phyloP scores from a whole-genome alignment of 2,888 invertebrate genomes.

The Tachina fera region DNA sequence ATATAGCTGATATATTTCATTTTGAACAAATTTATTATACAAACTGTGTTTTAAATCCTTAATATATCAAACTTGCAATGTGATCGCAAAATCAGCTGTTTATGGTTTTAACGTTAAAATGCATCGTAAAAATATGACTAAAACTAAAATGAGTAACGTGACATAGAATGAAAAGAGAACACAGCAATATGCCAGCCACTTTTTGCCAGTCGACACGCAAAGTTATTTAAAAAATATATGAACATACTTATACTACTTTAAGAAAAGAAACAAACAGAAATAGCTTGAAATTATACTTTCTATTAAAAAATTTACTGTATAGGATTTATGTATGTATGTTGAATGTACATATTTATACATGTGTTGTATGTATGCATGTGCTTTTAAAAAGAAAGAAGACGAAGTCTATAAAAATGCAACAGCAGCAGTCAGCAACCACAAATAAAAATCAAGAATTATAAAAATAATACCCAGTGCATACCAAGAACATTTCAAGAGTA shows the following conservation, averaged over 20 bases:
- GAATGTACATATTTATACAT: not conserved
- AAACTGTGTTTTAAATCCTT: too few relatives aligned
- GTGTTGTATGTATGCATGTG: not conserved
- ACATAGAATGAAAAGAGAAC: constrained; percentile 46
- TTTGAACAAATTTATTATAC: too few relatives aligned
- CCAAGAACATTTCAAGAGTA: constrained; percentile 63
- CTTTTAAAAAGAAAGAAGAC: constrained; percentile 34
- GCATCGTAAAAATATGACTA: constrained; percentile 5
- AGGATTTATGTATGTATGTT: not conserved
- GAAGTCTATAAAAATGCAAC: constrained; percentile 60
- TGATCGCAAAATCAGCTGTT: too few relatives aligned
- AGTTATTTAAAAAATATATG: constrained; percentile 44
- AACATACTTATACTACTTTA: constrained; percentile 15
- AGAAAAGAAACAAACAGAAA: constrained; percentile 55
- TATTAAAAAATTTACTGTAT: constrained; percentile 18
- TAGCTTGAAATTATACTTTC: constrained; percentile 60
- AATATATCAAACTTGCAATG: too few relatives aligned
- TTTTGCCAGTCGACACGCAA: constrained; percentile 57
- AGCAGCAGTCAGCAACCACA: constrained; percentile 54
- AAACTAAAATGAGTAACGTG: constrained; percentile 49
- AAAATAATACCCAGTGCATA: constrained; percentile 57
- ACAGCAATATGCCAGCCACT: constrained; percentile 41
- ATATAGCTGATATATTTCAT: too few relatives aligned
- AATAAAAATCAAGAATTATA: constrained; percentile 63
- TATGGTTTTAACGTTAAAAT: too few relatives aligned